Evolutionary conservation across 2,888 invertebrate genomes (phyloP).

Genomic region (Dryobotodes eremita): DNA sequence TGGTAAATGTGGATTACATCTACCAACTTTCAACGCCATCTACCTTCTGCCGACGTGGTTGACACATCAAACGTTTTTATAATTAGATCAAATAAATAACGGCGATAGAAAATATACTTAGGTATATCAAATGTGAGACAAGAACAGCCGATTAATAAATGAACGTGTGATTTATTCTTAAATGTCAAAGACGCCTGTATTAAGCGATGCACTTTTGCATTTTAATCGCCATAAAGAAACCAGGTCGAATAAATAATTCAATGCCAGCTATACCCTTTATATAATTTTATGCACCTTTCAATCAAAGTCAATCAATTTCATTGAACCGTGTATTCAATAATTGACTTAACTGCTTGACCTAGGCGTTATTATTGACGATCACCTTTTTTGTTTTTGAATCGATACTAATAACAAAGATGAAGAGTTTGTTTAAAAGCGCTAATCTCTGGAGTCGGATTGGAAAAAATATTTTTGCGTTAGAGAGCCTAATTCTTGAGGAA

Average conservation of each 20-base stretch:
- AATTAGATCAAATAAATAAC: neutral
- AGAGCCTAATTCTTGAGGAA: neutral
- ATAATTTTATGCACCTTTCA: neutral
- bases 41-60: conserved; percentile 8
- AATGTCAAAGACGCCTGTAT: neutral
- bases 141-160: neutral
- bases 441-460: neutral
- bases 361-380: neutral
- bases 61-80: neutral
- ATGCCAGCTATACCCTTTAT: neutral
- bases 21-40: conserved; percentile 28
- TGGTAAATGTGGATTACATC: neutral
- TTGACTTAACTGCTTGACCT: neutral
- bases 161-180: neutral
- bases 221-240: neutral
- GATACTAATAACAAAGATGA: neutral
- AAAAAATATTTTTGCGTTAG: neutral
- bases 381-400: neutral
- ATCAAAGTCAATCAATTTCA: neutral
- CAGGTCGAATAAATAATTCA: neutral
- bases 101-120: neutral
- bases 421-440: no score
- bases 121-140: neutral
- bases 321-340: neutral
- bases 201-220: neutral